Base-by-base conservation (phyloP, 2,888 invertebrate genomes). In the Cheiracanthium punctorium region DNA sequence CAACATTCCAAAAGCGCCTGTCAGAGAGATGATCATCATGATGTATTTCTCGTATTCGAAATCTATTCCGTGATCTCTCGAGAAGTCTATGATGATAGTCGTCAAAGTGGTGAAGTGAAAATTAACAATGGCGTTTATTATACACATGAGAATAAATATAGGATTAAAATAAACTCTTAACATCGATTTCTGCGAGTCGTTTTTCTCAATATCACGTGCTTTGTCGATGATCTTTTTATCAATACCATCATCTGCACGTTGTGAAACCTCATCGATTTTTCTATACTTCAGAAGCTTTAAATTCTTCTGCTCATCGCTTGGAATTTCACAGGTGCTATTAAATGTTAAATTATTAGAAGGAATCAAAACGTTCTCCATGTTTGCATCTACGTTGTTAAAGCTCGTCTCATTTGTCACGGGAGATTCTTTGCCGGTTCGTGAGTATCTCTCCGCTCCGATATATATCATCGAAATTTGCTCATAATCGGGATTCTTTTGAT, bases 31-130 rank as follows among this genome's bases (percentile, higher is more conserved):
- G 29, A 24, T 24, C 41, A 80, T 29, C 32, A 80, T 41, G 28
- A 72, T 30, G 65, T 30, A 80, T 17, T 64, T 80, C 7, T 58
- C 65, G 30, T 72, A 20, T 1, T 24, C 10, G 4, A 30, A 17
- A 28, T 37, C n/a, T 12, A 80, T 2, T 0, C 64, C 64, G 8
- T 64, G 17, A 43, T 80, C 80, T 37, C n/a, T 64, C 4, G 72
- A 30, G 20, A 80, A 80, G 24, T 80, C 80, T 20, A 80, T 37
- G 10, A 80, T 65, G 1, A 80, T 28, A 24, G 80, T 72, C 7
- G 41, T 72, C 12, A 71, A 43, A 7, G 65, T 29, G 1, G 58
- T 65, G 48, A 43, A 80, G 8, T 12, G 29, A 30, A 37, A 14
- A 7, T 20, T 41, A 10, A 29, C 37, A 1, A 43, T 37, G 1